Evolutionary conservation across 2,797 vertebrate species (phyloP).

Genomic region (Heteromormyrus szaboi): DNA sequence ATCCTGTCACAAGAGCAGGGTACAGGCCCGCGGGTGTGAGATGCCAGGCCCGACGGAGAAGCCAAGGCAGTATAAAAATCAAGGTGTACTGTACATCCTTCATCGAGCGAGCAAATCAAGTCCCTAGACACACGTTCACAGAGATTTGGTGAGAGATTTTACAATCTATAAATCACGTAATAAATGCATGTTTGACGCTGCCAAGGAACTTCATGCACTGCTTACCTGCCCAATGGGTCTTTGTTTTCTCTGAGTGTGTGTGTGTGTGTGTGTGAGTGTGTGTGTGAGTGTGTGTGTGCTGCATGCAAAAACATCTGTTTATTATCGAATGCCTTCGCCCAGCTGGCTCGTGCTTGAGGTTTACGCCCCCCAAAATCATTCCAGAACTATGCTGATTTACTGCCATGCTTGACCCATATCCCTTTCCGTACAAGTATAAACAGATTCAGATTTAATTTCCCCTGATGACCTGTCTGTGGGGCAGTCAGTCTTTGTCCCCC

Average conservation of each 20-base stretch:
- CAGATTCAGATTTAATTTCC: not conserved
- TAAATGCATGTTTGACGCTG: not conserved
- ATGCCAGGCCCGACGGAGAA: not conserved
- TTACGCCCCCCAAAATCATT: slow-evolving; percentile 14
- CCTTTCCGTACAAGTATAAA: not conserved
- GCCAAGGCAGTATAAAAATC: not conserved
- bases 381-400: slow-evolving; percentile 16
- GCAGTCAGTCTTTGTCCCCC: not conserved
- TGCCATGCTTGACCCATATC: not conserved
- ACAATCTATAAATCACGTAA: not conserved
- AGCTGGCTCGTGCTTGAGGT: slow-evolving; percentile 27
- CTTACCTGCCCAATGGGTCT: not conserved
- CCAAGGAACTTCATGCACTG: not conserved
- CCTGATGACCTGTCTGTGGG: not conserved
- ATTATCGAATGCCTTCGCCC: slow-evolving; percentile 22
- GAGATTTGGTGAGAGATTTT: not conserved
- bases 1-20: not conserved
- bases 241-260: not conserved
- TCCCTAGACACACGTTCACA: not conserved
- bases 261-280: slow-evolving; percentile 10
- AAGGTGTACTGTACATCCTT: not conserved
- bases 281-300: not conserved
- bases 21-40: not conserved
- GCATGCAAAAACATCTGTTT: slow-evolving; percentile 27
- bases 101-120: not conserved